These are phyloP conservation scores for Lydus trimaculatus DNA, from an alignment of 2,888 invertebrate species.

Conservation along the genomic window DNA sequence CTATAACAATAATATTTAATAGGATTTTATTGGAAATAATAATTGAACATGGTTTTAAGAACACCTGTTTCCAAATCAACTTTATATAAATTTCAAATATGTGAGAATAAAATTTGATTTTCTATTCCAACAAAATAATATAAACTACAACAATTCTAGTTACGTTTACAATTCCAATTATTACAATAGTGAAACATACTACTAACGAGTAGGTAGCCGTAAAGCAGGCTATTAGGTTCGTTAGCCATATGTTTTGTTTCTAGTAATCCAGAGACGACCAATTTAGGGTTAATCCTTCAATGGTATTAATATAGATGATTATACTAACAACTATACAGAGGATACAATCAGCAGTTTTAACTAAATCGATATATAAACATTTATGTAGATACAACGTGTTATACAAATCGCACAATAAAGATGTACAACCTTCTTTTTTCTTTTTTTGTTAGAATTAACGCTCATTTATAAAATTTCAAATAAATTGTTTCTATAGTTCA, in stretches of 20 bases:
- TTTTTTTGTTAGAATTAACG: too few species aligned
- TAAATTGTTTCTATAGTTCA: too few species aligned
- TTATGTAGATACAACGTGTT: too few species aligned
- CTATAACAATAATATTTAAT: not conserved
- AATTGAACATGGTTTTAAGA: not conserved
- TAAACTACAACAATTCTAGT: not conserved
- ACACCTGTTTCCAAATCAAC: not conserved
- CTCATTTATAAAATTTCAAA: too few species aligned
- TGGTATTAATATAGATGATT: slow-evolving; percentile 34
- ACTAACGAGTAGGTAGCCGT: slow-evolving; percentile 43
- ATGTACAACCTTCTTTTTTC: too few species aligned
- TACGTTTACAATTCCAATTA: slow-evolving; percentile 36
- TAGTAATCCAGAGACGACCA: slow-evolving; percentile 36
- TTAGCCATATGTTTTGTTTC: slow-evolving; percentile 46
- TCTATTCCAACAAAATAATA: not conserved
- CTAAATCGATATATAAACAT: not conserved
- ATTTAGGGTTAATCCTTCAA: slow-evolving; percentile 40
- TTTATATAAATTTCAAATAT: not conserved
- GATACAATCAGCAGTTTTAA: slow-evolving; percentile 29
- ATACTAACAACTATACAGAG: slow-evolving; percentile 29
- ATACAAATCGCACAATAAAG: too few species aligned
- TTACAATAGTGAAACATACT: slow-evolving; percentile 35
- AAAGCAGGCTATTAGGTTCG: slow-evolving; percentile 49
- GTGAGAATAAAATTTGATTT: not conserved
- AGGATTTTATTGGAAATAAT: not conserved